Evolutionary conservation across 2,113 vertebrate species (phyloP).

Genomic region (Orthonyx spaldingii): DNA sequence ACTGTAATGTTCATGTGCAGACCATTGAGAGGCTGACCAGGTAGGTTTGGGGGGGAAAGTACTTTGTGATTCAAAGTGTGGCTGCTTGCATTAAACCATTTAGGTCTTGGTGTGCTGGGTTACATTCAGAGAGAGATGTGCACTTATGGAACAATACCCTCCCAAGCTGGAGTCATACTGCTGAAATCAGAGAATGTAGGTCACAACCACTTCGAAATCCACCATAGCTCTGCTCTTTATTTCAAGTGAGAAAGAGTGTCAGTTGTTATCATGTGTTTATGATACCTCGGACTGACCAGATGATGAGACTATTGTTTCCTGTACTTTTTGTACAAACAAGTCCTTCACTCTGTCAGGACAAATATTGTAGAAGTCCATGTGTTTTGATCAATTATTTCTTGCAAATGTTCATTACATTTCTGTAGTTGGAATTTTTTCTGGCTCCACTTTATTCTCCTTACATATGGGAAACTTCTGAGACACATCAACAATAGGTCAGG

Average conservation of each 20-base stretch:
- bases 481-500: background rate
- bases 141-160: background rate
- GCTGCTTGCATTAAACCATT: background rate
- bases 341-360: background rate
- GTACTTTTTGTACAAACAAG: background rate
- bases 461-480: background rate
- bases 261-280: background rate
- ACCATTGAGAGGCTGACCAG: conserved; percentile 84
- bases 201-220: background rate
- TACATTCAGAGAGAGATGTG: background rate
- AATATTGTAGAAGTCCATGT: background rate
- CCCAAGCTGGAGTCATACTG: background rate
- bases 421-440: background rate
- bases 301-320: background rate
- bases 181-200: background rate
- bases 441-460: background rate
- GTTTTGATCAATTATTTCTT: background rate
- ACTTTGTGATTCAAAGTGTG: background rate
- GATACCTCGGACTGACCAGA: background rate
- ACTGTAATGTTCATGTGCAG: conserved; percentile 80
- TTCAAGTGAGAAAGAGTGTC: background rate
- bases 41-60: conserved; percentile 61
- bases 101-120: accelerated
- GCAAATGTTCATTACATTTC: background rate
- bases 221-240: background rate